Conservation (phyloP, 1,140 invertebrate genomes). For the Oreohelix idahoensis region DNA sequence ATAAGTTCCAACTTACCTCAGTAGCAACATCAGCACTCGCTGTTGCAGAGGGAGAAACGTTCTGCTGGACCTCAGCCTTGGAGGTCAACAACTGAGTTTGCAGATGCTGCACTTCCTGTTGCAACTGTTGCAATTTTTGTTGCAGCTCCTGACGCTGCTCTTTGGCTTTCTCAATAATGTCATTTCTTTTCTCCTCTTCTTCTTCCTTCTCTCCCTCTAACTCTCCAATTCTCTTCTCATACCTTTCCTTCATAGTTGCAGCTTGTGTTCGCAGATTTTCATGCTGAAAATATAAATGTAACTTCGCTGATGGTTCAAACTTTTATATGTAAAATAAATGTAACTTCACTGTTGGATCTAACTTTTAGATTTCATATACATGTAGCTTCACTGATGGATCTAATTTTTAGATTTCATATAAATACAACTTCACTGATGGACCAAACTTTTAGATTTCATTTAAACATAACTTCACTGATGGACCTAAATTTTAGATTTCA, state of each 20-base stretch:
- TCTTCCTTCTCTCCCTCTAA: conserved; percentile 61
- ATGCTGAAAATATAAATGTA: conserved; percentile 57
- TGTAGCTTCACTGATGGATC: too few species aligned
- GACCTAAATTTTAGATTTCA: too few species aligned
- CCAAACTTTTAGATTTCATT: too few species aligned
- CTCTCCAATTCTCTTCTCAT: conserved; percentile 67
- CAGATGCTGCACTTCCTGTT: conserved; percentile 42
- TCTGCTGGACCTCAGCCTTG: conserved; percentile 27
- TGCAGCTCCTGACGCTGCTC: conserved; percentile 40
- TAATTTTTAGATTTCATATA: too few species aligned
- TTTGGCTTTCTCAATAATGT: conserved; percentile 41
- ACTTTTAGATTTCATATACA: too few species aligned
- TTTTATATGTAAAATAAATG: too few species aligned
- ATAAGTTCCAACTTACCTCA: conserved; percentile 45
- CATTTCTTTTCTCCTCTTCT: conserved; percentile 41
- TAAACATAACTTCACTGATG: too few species aligned
- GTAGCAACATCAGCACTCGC: conserved; percentile 44
- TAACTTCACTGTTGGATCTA: too few species aligned
- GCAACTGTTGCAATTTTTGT: conserved; percentile 36
- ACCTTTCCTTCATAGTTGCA: conserved; percentile 66
- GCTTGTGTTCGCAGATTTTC: conserved; percentile 66
- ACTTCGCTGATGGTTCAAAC: not conserved
- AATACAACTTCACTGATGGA: too few species aligned
- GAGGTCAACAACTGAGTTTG: conserved; percentile 35
- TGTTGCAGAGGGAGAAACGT: not conserved